Conservation (phyloP, 2,797 vertebrate species). For the Botia kubotai region DNA sequence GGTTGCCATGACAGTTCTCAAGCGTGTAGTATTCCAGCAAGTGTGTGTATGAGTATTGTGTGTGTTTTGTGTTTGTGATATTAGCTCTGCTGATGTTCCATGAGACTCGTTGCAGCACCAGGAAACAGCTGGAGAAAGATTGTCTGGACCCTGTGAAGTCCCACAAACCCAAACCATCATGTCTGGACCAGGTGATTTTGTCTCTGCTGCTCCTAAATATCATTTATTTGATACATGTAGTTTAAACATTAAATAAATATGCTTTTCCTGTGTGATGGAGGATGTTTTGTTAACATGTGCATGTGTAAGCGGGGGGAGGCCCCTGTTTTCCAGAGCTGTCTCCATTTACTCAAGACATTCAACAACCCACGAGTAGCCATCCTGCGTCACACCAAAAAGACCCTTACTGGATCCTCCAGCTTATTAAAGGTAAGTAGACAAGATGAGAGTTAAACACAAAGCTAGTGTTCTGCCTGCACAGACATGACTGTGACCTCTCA, state of each 20-base stretch:
- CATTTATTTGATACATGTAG: background rate
- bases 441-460: background rate
- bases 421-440: slow-evolving; percentile 84
- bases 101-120: slow-evolving; percentile 93
- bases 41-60: slow-evolving; percentile 38
- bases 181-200: slow-evolving; percentile 90
- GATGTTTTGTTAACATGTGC: slow-evolving; percentile 45
- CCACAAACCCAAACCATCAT: slow-evolving; percentile 96
- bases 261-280: slow-evolving; percentile 1
- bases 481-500: no score
- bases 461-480: background rate
- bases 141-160: slow-evolving; percentile 93
- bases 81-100: slow-evolving; percentile 97
- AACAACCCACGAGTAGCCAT: slow-evolving; percentile 95
- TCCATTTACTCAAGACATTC: slow-evolving; percentile 10
- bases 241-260: slow-evolving; percentile 54
- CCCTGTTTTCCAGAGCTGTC: background rate
- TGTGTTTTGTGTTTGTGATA: slow-evolving; percentile 3
- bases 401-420: slow-evolving; percentile 96
- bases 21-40: slow-evolving; percentile 23
- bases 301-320: slow-evolving; percentile 12
- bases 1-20: slow-evolving; percentile 36
- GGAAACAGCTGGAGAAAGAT: slow-evolving; percentile 97
- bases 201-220: background rate
- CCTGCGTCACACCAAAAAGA: slow-evolving; percentile 93